Conservation (phyloP, 1,140 invertebrate genomes). For the Xylocopa sonorina region DNA sequence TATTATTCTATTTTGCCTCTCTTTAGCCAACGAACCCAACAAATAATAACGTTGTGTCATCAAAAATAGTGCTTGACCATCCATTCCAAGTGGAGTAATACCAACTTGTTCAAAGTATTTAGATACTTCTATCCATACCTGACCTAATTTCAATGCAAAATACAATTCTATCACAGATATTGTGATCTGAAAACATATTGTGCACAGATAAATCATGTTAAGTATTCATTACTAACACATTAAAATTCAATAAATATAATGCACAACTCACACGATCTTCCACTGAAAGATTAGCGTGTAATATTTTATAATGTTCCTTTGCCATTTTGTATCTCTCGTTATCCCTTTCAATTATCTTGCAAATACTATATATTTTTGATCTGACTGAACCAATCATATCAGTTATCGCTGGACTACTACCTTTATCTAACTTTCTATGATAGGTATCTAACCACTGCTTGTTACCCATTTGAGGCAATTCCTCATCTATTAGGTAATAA, state of each 20-base stretch:
- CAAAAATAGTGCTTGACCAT: conserved; percentile 66
- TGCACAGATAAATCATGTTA: no score
- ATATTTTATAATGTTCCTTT: conserved; percentile 65
- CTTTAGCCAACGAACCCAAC: conserved; percentile 52
- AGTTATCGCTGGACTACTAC: conserved; percentile 59
- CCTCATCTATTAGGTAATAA: conserved; percentile 48
- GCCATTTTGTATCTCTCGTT: conserved; percentile 50
- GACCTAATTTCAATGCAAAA: conserved; percentile 67
- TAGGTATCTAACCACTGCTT: conserved; percentile 65
- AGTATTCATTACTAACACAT: background rate
- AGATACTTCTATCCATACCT: conserved; percentile 69
- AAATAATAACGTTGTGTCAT: conserved; percentile 66
- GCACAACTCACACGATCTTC: conserved; percentile 66
- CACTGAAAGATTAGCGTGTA: conserved; percentile 54
- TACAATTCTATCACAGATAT: conserved; percentile 65
- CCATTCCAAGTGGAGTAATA: conserved; percentile 63
- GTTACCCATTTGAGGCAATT: conserved; percentile 66
- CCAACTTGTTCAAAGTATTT: conserved; percentile 64
- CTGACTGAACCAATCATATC: conserved; percentile 68
- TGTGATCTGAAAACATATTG: conserved; percentile 63
- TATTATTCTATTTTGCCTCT: conserved; percentile 59
- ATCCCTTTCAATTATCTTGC: conserved; percentile 65
- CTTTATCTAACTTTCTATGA: conserved; percentile 32
- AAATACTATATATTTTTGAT: conserved; percentile 71
- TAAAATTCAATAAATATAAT: background rate